Evolutionary conservation across 2,888 invertebrate genomes (phyloP), one percentile per base, ranked within the genome.

Genomic region (Myopa testacea): DNA sequence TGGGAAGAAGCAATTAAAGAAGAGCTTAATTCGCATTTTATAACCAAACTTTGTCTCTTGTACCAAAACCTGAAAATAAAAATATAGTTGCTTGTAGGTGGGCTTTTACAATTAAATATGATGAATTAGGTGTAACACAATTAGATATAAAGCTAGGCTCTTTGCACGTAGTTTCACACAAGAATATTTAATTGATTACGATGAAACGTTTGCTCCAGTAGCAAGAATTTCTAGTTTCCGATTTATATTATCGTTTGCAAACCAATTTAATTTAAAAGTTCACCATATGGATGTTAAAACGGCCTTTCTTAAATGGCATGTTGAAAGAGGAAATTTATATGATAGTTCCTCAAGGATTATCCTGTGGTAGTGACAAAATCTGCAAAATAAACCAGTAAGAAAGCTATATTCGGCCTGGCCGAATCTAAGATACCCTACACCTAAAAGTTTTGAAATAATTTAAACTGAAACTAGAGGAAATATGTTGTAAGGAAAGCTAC

Each of bases 1-100:
- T n/a, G n/a, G n/a, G n/a, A 82, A 63, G 19, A 81, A 68, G 83
- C 83, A 45, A 81, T 84, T 34, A 63, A 80, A 77, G 81, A 81
- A 34, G 82, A 83, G 71, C 52, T 84, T 19, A 77, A 81, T 76
- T 80, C 82, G 45, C 80, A 83, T 69, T 73, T 37, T 45, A 68
- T 38, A 84, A 82, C 72, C 76, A 82, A 52, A 83, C 80, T 4
- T 83, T 82, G 82, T 52, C 78, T 14, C 60, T 83, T 68, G 80
- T 80, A 68, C 1, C 68, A 26, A 26, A 26, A 26, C 26, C 26
- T 26, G 26, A 26, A 26, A 26, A 26, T 26, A 26, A 26, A 26
- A n/a, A 83, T 79, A 58, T 58, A 58, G 4, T 58, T 58, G n/a
- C 4, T n/a, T 58, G 14, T 58, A 58, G 12, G 19, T 58, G 58